These are phyloP conservation scores for Drosophila willistoni DNA, from an alignment of 1,140 invertebrate genomes.

Conservation along the genomic window DNA sequence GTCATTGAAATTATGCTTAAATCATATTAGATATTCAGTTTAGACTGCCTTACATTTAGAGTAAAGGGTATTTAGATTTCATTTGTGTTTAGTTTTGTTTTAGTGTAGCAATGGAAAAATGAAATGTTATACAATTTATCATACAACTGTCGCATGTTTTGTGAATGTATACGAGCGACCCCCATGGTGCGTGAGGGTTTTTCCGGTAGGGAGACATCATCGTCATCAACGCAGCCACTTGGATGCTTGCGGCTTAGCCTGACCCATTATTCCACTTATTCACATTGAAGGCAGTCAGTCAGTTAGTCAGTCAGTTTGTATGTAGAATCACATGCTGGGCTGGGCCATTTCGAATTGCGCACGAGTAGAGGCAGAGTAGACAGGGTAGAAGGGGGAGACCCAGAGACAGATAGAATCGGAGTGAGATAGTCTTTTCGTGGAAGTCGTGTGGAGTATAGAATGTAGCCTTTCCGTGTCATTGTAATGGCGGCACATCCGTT, in stretches of 20 bases:
- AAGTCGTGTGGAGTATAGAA: constrained; percentile 31
- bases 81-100: neutral
- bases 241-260: constrained; percentile 77
- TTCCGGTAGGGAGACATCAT: constrained; percentile 42
- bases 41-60: too few species aligned
- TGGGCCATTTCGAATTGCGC: constrained; percentile 46
- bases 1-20: too few species aligned
- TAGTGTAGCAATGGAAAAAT: constrained; percentile 49
- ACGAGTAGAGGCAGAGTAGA: constrained; percentile 40
- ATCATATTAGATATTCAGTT: too few species aligned
- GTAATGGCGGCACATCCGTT: constrained; percentile 80
- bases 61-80: constrained; percentile 3
- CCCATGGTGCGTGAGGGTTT: constrained; percentile 46
- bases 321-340: constrained; percentile 36
- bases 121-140: constrained; percentile 79
- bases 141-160: constrained; percentile 61
- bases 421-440: constrained; percentile 33
- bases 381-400: neutral
- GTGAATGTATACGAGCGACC: constrained; percentile 37
- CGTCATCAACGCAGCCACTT: constrained; percentile 63
- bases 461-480: constrained; percentile 74
- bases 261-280: constrained; percentile 81
- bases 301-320: constrained; percentile 27
- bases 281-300: constrained; percentile 76
- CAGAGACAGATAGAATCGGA: neutral